Conservation (phyloP, 2,797 vertebrate species). For the Pangasius larnaudii region DNA sequence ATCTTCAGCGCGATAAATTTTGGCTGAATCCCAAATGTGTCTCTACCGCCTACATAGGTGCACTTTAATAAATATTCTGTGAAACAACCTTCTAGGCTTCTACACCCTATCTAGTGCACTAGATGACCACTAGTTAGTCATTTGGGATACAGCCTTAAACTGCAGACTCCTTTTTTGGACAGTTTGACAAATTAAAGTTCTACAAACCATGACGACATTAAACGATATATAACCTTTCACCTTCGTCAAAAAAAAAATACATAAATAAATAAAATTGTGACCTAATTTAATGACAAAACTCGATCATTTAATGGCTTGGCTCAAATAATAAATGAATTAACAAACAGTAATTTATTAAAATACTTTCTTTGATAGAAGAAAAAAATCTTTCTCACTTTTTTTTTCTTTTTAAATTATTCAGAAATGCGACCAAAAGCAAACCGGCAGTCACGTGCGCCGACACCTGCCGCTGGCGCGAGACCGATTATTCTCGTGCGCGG, state of each 20-base stretch:
- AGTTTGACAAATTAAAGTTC: not conserved
- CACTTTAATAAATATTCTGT: not conserved
- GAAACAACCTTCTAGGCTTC: not conserved
- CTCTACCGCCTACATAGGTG: too few relatives aligned
- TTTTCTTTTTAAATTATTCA: not conserved
- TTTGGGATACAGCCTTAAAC: not conserved
- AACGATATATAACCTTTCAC: not conserved
- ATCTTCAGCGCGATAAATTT: not conserved
- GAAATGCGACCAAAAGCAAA: not conserved
- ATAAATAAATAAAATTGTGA: not conserved
- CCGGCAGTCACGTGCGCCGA: not conserved
- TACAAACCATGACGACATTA: not conserved
- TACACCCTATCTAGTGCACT: not conserved
- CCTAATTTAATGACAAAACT: not conserved
- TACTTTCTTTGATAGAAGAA: not conserved
- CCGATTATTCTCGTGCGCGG: not conserved
- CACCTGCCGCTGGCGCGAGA: not conserved
- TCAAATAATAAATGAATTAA: not conserved
- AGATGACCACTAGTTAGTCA: not conserved
- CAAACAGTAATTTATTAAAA: not conserved
- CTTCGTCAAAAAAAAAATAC: not conserved
- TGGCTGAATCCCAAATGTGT: not conserved
- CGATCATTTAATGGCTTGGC: not conserved
- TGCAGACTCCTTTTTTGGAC: not conserved
- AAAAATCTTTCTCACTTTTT: not conserved